phyloP scores from a whole-genome alignment of 2,888 invertebrate species.

The Dyspetes luteomarginatus region DNA sequence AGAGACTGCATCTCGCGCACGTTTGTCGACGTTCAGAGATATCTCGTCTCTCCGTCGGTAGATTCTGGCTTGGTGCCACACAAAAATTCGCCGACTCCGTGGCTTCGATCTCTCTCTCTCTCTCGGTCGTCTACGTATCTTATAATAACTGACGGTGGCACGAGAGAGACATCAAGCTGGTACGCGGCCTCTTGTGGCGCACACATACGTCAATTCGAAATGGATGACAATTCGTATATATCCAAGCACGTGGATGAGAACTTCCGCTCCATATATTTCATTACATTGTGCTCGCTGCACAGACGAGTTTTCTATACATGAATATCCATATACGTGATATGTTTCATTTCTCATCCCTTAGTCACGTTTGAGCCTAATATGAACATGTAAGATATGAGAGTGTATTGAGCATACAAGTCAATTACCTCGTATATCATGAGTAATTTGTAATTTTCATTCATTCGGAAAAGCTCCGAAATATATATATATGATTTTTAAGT shows the following conservation, averaged over 20 bases:
- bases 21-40: constrained; percentile 24
- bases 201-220: constrained; percentile 22
- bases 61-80: constrained; percentile 48
- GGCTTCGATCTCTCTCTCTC: constrained; percentile 23
- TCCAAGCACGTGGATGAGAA: constrained; percentile 27
- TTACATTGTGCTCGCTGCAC: constrained; percentile 5
- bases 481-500: background rate
- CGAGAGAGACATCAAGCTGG: background rate
- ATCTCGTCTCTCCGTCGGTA: background rate
- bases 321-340: background rate
- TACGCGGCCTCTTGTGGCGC: constrained; percentile 8
- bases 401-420: background rate
- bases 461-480: background rate
- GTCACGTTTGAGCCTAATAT: background rate
- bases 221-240: constrained; percentile 31
- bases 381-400: background rate
- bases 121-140: background rate
- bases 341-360: background rate
- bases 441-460: background rate
- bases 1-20: constrained; percentile 28
- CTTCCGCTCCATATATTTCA: constrained; percentile 25
- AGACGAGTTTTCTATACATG: background rate
- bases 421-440: background rate
- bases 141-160: constrained; percentile 11
- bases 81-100: constrained; percentile 34